Evolutionary conservation across 2,113 vertebrate species (phyloP), one percentile per base, ranked within the genome.

Genomic region (Colistium nudipinnis): DNA sequence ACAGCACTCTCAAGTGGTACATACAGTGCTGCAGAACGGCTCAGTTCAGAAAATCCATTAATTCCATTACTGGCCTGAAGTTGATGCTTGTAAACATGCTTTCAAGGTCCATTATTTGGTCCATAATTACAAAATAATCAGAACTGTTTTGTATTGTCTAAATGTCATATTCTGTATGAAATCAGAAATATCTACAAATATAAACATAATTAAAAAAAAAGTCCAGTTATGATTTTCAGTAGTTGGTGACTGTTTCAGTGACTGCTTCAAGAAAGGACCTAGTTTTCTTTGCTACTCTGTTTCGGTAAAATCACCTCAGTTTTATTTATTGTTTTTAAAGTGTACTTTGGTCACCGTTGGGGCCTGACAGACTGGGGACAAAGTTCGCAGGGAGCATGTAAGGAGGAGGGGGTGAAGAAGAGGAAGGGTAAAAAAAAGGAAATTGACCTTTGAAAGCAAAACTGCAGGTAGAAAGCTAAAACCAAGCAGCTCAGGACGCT

Each of bases 391-490:
- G 79, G 72, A 74, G 67, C 81, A 62, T 44, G 60, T 81, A 80
- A 81, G 87, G 79, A 87, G 87, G 85, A 78, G 81, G 83, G 80
- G 88, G 87, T 78, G 81, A 87, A 87, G 33, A 78, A 80, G 78
- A 86, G 85, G 88, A 72, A 85, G 78, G 82, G 76, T 82, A 74
- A 85, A 60, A 28, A 83, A 85, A 80, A 64, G 44, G 81, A 90
- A 76, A 88, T 83, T 89, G 84, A 90, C 89, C 90, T 89, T 90
- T 88, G 84, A 88, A 86, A 89, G 88, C 81, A 87, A 91, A 90
- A 91, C 85, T 90, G 90, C 90, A 91, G 88, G 90, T 91, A 87
- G 84, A 91, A 72, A 80, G 80, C 74, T 63, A 77, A 87, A 88
- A 75, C 74, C 79, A 76, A 73, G 72, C 80, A 72, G 84, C 85